These are phyloP conservation scores for Siphamia tubifer DNA, from an alignment of 2,113 vertebrate genomes.

Conservation along the genomic window DNA sequence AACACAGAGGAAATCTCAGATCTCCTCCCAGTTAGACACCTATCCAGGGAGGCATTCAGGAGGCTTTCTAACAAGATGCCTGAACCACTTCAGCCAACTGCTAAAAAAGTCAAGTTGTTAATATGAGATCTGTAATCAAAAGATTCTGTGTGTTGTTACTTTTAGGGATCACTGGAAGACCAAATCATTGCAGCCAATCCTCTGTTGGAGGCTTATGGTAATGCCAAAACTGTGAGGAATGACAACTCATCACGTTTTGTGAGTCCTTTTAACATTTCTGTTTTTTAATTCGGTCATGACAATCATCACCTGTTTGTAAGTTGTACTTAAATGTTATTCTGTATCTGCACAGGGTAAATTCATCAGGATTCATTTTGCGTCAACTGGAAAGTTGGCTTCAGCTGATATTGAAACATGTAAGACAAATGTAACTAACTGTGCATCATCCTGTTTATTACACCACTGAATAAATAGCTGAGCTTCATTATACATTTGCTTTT, in stretches of 20 bases:
- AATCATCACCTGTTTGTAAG: not conserved
- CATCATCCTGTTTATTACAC: not conserved
- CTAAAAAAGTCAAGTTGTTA: no score
- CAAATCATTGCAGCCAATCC: slow-evolving; percentile 84
- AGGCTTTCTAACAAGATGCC: no score
- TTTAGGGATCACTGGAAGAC: slow-evolving; percentile 84
- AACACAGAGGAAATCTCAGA: no score
- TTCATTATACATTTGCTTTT: not conserved
- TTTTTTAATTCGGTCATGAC: slow-evolving; percentile 37
- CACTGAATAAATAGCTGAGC: not conserved
- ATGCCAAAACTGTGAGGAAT: slow-evolving; percentile 89
- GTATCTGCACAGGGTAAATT: slow-evolving; percentile 83
- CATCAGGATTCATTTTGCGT: slow-evolving; percentile 89
- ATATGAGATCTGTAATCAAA: no score
- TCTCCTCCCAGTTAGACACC: no score
- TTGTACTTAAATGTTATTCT: not conserved
- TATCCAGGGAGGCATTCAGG: no score
- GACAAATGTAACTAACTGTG: slow-evolving; percentile 33
- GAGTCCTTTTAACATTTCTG: no score
- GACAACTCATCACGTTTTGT: slow-evolving; percentile 91
- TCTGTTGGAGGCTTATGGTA: slow-evolving; percentile 86
- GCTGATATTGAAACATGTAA: slow-evolving; percentile 95
- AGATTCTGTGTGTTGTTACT: no score
- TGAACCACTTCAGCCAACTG: no score
- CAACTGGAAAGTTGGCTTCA: slow-evolving; percentile 90